Evolutionary conservation across 2,888 invertebrate species (phyloP).

Genomic region (Acronicta aceris): DNA sequence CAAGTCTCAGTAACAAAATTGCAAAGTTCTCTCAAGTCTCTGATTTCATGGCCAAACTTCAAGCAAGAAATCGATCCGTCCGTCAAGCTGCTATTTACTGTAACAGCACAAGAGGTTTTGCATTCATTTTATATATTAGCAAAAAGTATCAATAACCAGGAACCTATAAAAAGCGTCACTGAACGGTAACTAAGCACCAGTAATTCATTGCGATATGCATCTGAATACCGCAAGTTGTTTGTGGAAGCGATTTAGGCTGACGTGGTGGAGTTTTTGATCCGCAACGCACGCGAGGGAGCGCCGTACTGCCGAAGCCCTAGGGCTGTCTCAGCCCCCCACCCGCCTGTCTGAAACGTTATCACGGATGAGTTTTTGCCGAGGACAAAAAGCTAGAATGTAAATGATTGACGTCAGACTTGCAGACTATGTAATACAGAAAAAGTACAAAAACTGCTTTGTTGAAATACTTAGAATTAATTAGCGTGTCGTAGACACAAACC

Average conservation of each 20-base stretch:
- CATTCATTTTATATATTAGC: slow-evolving; percentile 40
- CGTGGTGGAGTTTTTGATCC: slow-evolving; percentile 62
- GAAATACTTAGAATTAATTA: slow-evolving; percentile 2
- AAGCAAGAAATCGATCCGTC: slow-evolving; percentile 23
- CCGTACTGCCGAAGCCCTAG: slow-evolving; percentile 42
- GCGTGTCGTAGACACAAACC: slow-evolving; percentile 13
- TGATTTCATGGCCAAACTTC: slow-evolving; percentile 33
- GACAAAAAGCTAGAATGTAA: slow-evolving; percentile 39
- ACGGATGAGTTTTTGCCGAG: slow-evolving; percentile 32
- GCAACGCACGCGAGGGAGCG: slow-evolving; percentile 46
- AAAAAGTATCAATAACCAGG: slow-evolving; percentile 46
- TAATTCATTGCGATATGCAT: slow-evolving; percentile 65
- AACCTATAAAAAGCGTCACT: slow-evolving; percentile 59
- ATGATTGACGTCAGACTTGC: slow-evolving; percentile 32
- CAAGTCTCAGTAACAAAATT: slow-evolving; percentile 5
- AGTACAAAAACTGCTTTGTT: slow-evolving; percentile 12
- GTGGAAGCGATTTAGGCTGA: slow-evolving; percentile 67
- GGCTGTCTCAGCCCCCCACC: slow-evolving; percentile 42
- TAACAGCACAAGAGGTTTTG: slow-evolving; percentile 39
- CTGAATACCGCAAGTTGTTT: slow-evolving; percentile 65
- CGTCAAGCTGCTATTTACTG: slow-evolving; percentile 24
- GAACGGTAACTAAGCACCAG: slow-evolving; percentile 64
- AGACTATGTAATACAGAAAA: slow-evolving; percentile 14
- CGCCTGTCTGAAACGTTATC: slow-evolving; percentile 31
- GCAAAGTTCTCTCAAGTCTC: slow-evolving; percentile 19